These are phyloP conservation scores for Drosophila nikananu DNA, from an alignment of 1,140 invertebrate species.

Conservation along the genomic window DNA sequence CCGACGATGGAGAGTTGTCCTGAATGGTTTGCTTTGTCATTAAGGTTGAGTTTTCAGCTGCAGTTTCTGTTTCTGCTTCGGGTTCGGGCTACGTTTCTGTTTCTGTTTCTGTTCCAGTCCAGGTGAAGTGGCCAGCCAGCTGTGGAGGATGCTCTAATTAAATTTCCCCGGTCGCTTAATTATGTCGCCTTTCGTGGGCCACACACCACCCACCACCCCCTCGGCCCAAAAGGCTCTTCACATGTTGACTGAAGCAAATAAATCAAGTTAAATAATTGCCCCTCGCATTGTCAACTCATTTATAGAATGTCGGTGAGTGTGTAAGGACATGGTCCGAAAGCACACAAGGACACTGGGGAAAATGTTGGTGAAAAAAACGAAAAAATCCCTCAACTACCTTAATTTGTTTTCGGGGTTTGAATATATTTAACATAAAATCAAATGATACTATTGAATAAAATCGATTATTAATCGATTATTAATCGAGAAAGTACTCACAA, in stretches of 20 bases:
- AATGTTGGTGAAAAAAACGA: neutral
- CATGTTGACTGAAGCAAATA: constrained; percentile 74
- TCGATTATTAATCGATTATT: no score
- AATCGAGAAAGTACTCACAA: no score
- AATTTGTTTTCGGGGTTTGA: neutral
- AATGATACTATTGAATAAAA: no score
- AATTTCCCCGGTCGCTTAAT: constrained; percentile 69
- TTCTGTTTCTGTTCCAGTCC: constrained; percentile 20
- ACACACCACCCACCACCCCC: constrained; percentile 1
- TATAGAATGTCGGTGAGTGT: neutral
- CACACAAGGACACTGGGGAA: neutral
- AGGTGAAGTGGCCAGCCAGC: constrained; percentile 62
- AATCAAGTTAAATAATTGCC: constrained; percentile 82
- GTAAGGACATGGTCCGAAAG: constrained; percentile 2
- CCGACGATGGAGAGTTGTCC: constrained; percentile 23
- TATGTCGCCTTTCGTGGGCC: constrained; percentile 44
- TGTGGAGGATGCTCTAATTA: constrained; percentile 70
- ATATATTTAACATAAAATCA: neutral
- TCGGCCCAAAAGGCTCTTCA: neutral
- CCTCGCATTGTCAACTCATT: constrained; percentile 68
- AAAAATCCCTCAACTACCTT: no score
- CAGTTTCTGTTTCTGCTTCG: constrained; percentile 7
- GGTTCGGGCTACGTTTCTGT: neutral
- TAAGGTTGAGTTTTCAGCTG: constrained; percentile 51
- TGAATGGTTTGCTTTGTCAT: constrained; percentile 71